Base-by-base conservation (phyloP, 2,113 vertebrate species). In the Felis catus region DNA sequence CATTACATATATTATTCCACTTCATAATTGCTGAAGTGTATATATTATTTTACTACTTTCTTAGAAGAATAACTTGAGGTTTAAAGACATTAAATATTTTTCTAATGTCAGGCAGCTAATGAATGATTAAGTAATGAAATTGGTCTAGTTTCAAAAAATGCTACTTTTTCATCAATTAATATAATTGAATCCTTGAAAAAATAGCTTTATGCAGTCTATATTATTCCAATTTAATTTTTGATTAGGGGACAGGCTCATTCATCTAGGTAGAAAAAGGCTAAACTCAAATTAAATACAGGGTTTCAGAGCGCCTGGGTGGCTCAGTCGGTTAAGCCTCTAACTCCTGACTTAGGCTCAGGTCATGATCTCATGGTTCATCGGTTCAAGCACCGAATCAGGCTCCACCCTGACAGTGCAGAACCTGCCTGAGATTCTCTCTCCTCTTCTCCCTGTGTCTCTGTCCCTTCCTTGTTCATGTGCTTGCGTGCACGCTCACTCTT, bases 61-160 rank as follows among this genome's bases (percentile, higher is more conserved):
- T 92, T 82, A 86, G 66, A 96, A 78, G 29, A 95, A 86, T 58
- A 94, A 51, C 53, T 76, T 94, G 83, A 81, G 33, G 19, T 95
- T 94, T 71, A 92, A 10, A 86, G 45, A 73, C 14, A 83, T 27
- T 82, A 63, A 63, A 19, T 92, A 39, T 81, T 76, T 96, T 85
- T 16, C 8, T 78, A 76, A 78, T 48, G 21, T 14, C 33, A 81
- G 86, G 25, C 5, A 92, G 45, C 39, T 86, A n/a, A 51, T 61
- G 45, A 68, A 11, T 85, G 18, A 78, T 58, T 23, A 36, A 86
- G 18, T n/a, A 41, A 18, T 13, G 6, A 89, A 74, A 48, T 51
- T 41, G 31, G 68, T 80, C 68, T 91, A 55, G 29, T 70, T 78
- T 91, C 41, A 94, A 95, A 31, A 31, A 91, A 83, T 91, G 25